phyloP scores from a whole-genome alignment of 2,888 invertebrate species.

The Selenia dentaria region DNA sequence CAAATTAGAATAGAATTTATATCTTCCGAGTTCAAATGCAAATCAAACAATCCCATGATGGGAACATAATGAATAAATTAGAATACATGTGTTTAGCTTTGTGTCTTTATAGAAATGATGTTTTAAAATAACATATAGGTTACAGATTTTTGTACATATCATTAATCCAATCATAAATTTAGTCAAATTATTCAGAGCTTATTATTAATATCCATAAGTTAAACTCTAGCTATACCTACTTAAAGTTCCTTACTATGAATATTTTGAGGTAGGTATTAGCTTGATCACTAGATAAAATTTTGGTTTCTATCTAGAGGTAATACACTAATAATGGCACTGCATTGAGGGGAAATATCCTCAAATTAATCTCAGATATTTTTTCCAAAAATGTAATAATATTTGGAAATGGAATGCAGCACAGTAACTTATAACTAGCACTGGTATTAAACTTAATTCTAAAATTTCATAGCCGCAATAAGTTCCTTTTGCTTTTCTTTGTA shows the following conservation, averaged over 20 bases:
- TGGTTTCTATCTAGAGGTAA: conserved; percentile 22
- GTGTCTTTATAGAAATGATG: too few relatives aligned
- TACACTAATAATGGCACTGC: conserved; percentile 33
- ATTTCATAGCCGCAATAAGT: conserved; percentile 69
- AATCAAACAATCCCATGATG: too few relatives aligned
- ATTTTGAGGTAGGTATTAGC: conserved; percentile 32
- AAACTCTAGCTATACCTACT: conserved; percentile 30
- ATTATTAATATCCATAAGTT: background rate
- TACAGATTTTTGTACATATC: too few relatives aligned
- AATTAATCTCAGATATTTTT: conserved; percentile 36
- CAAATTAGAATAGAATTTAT: too few relatives aligned
- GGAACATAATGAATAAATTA: too few relatives aligned
- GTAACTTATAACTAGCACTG: conserved; percentile 50
- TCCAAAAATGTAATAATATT: conserved; percentile 35
- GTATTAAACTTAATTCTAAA: conserved; percentile 38
- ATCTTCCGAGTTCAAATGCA: too few relatives aligned
- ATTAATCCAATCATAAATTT: background rate
- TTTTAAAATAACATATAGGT: too few relatives aligned
- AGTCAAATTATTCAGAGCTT: too few relatives aligned
- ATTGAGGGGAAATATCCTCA: conserved; percentile 21
- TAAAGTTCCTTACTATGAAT: conserved; percentile 25
- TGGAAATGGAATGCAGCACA: conserved; percentile 63
- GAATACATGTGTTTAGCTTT: too few relatives aligned
- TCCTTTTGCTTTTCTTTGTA: conserved; percentile 71
- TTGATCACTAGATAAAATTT: conserved; percentile 25